phyloP scores from a whole-genome alignment of 2,113 vertebrate species.

The Chaenogobius annularis region DNA sequence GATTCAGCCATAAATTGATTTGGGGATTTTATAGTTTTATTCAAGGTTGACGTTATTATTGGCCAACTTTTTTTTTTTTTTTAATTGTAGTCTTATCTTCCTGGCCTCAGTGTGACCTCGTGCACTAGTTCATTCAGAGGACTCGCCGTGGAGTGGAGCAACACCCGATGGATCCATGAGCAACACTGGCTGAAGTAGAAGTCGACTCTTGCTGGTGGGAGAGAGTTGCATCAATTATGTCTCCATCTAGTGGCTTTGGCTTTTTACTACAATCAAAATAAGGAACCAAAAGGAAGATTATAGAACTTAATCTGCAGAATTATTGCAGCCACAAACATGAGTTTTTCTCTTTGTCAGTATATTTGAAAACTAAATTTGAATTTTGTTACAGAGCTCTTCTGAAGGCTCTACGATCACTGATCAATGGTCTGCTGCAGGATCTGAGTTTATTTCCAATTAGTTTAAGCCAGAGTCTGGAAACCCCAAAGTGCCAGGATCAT shows the following conservation, averaged over 20 bases:
- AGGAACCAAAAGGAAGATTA: background rate
- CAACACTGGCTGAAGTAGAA: background rate
- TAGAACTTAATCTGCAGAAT: too few species aligned
- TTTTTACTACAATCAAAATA: background rate
- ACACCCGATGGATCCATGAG: too few species aligned
- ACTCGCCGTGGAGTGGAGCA: background rate
- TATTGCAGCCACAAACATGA: too few species aligned
- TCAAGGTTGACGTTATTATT: background rate
- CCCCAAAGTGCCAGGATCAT: too few species aligned
- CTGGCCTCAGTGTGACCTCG: constrained; percentile 39
- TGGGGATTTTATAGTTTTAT: background rate
- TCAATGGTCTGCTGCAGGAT: too few species aligned
- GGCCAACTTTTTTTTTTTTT: background rate
- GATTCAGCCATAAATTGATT: background rate
- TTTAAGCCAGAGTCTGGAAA: too few species aligned
- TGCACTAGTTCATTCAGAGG: constrained; percentile 36
- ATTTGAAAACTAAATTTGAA: too few species aligned
- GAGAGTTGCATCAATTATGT: background rate
- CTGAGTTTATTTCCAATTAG: too few species aligned
- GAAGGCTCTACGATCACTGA: too few species aligned
- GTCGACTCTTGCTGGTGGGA: background rate
- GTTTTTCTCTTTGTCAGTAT: too few species aligned
- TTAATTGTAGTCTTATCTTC: constrained; percentile 40
- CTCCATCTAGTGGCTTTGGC: constrained; percentile 34
- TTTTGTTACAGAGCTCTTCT: too few species aligned